phyloP scores from a whole-genome alignment of 2,797 vertebrate species.

The Sebastes trivittatus region DNA sequence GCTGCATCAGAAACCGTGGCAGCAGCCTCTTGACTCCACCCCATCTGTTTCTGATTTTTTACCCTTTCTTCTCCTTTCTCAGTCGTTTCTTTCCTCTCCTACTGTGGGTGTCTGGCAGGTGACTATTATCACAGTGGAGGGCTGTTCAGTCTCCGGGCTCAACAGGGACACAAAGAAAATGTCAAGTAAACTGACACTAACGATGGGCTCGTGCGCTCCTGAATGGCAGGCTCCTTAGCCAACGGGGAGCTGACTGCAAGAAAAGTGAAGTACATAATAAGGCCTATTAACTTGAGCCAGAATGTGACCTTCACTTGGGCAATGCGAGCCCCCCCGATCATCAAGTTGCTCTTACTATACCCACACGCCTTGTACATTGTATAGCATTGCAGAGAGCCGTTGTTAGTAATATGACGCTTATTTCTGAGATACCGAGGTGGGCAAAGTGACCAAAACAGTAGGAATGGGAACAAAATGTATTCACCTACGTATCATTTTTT shows the following conservation, averaged over 20 bases:
- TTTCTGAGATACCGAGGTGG: background rate
- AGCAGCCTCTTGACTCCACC: conserved; percentile 6
- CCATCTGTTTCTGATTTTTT: background rate
- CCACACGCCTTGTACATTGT: background rate
- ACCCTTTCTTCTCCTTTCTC: background rate
- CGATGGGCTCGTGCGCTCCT: conserved; percentile 16
- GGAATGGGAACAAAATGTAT: no score
- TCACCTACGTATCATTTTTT: no score
- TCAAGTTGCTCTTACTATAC: background rate
- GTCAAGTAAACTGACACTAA: conserved; percentile 54
- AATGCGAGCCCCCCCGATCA: background rate
- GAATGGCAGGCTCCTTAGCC: conserved; percentile 27
- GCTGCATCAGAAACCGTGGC: conserved; percentile 5
- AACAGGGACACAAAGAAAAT: conserved; percentile 43
- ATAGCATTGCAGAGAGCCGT: background rate
- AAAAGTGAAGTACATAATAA: conserved; percentile 27
- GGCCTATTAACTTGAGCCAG: conserved; percentile 20
- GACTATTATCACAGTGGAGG: conserved; percentile 59
- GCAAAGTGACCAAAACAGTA: background rate
- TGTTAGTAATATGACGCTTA: background rate
- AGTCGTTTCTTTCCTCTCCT: background rate
- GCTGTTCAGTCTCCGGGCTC: conserved; percentile 26
- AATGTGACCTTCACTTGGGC: conserved; percentile 12
- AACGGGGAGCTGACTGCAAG: conserved; percentile 6
- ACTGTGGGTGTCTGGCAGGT: conserved; percentile 39